Evolutionary conservation across 2,797 vertebrate genomes (phyloP), one percentile per base, ranked within the genome.

Genomic region (Lutjanus campechanus): DNA sequence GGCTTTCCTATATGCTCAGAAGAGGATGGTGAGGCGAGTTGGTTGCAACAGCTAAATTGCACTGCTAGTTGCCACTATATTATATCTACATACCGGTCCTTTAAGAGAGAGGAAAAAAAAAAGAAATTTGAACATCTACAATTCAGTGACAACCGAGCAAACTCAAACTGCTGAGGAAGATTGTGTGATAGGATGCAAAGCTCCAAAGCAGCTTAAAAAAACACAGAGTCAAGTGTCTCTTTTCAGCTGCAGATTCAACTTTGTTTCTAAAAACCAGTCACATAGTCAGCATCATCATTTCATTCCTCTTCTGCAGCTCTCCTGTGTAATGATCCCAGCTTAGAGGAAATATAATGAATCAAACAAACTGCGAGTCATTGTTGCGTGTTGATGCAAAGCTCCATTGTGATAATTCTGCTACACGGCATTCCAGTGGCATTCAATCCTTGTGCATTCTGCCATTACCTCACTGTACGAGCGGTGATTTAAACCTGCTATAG

Each of bases 401-500:
- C 1, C 58, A 10, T 20, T 69, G 59, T 56, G 54, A 82, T 78
- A 81, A 85, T 1, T 59, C 55, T 44, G 29, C 56, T 36, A 36
- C 29, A 22, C 8, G 36, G 46, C 56, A 15, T 61, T 84, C 67
- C 44, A 11, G 25, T 40, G 54, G 55, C 20, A 62, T 72, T 76
- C 82, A 51, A n/a, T 46, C 69, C 54, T 19, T 11, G 68, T 66
- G 62, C 46, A 7, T 36, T 47, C 16, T 75, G 43, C 36, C 44
- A 60, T 81, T 53, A 67, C 60, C 58, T 55, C 47, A 19, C 41
- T 63, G 17, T 56, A 12, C 5, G 15, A 43, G 63, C 69, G 2
- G 60, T 73, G 68, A 90, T 90, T 80, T 81, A 83, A 77, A 86
- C 44, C 73, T 41, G 65, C 82, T 65, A 54, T 69, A 79, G 76